These are phyloP conservation scores for Gambusia holbrooki DNA, from an alignment of 2,113 vertebrate genomes.

Conservation along the genomic window DNA sequence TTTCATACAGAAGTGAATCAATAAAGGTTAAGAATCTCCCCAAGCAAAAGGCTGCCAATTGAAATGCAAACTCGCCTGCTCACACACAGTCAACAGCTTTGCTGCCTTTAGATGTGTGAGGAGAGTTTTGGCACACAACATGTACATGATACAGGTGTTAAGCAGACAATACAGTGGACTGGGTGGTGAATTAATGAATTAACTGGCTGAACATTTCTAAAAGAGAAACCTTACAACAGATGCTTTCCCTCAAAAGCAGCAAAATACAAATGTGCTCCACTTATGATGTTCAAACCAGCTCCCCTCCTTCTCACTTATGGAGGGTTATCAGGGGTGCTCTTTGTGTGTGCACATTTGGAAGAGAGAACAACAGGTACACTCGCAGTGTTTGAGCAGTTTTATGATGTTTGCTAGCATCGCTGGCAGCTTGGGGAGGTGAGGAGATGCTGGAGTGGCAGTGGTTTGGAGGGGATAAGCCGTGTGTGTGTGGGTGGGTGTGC, in stretches of 20 bases:
- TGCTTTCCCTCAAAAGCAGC: conserved; percentile 25
- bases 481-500: conserved; percentile 19
- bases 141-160: neutral
- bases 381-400: conserved; percentile 60
- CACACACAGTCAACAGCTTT: no score
- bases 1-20: no score
- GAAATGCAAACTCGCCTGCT: no score
- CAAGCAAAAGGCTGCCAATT: neutral
- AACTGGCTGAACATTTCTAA: conserved; percentile 36
- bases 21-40: neutral
- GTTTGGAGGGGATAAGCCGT: conserved; percentile 42
- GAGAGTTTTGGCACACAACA: neutral
- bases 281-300: conserved; percentile 61
- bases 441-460: conserved; percentile 59
- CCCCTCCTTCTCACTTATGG: conserved; percentile 56
- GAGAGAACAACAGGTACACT: conserved; percentile 48
- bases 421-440: conserved; percentile 43
- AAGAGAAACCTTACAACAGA: conserved; percentile 43
- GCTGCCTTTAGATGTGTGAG: neutral
- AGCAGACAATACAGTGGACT: conserved; percentile 2
- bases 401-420: conserved; percentile 69
- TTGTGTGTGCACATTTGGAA: conserved; percentile 31
- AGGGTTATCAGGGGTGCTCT: conserved; percentile 57
- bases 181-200: no score
- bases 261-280: conserved; percentile 33